Base-by-base conservation (phyloP, 2,797 vertebrate genomes). In the Silurus aristotelis region DNA sequence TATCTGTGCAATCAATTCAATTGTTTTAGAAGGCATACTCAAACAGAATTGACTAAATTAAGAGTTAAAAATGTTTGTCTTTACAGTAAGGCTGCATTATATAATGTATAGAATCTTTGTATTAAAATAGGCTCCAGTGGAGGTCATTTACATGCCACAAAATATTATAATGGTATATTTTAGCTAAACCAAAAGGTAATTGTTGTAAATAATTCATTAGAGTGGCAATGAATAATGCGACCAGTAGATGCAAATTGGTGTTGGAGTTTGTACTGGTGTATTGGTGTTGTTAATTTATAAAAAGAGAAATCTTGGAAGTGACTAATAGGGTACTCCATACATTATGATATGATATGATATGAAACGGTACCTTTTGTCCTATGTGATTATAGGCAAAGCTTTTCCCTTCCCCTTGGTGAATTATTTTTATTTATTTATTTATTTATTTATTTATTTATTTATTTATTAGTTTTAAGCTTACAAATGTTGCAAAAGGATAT, bases 1-100 rank as follows among this genome's bases (percentile, higher is more conserved):
- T 88, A 73, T 87, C 88, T 88, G 77, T 84, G 89, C 93, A 93
- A 94, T 93, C 90, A 93, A 94, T 92, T 86, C 92, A 79, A 88
- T 43, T 89, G 87, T 87, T 90, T 88, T 82, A 76, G 89, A 87
- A 88, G 84, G 71, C 84, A 87, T 86, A 77, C 87, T 89, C 87
- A 84, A 61, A 75, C 17, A 46, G 20, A 63, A 2, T n/a, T 55
- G 46, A 46, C 13, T 46, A 20, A 79, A 46, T 46, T 25, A 70
- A 76, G 2, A n/a, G 12, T 27, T 56, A 52, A 55, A 2, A 0
- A 55, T 25, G 15, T n/a, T 38, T 38, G 6, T 43, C 2, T 43
- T 27, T 78, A 17, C 56, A 38, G 75, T 76, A 58, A 12, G 15
- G 6, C 12, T 22, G 56, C 13, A 22, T 63, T 78, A 14, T 43